Evolutionary conservation across 2,797 vertebrate genomes (phyloP).

Genomic region (Gambelia wislizenii): DNA sequence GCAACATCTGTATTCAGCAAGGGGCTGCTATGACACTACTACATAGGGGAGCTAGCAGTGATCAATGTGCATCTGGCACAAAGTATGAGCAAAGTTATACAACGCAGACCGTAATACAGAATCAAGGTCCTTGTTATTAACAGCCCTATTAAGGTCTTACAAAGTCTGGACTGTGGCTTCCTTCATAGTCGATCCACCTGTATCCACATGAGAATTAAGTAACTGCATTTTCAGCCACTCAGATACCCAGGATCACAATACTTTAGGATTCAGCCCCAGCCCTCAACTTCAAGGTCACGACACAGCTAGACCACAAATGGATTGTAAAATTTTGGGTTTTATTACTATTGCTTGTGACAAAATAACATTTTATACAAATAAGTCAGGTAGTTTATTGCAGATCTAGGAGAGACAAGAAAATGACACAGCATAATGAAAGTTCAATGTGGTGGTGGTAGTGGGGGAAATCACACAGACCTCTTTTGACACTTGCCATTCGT

Average conservation of each 20-base stretch:
- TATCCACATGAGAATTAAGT: too few species aligned
- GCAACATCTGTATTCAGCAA: too few species aligned
- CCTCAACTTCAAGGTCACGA: too few species aligned
- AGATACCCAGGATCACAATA: neutral
- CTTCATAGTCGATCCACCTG: neutral
- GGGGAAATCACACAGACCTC: slow-evolving; percentile 27
- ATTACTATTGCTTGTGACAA: slow-evolving; percentile 75
- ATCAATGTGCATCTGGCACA: too few species aligned
- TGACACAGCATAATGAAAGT: slow-evolving; percentile 34
- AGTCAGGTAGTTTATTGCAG: slow-evolving; percentile 61
- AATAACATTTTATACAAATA: slow-evolving; percentile 77
- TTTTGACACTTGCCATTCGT: slow-evolving; percentile 44
- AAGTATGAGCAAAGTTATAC: too few species aligned
- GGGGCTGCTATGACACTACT: too few species aligned
- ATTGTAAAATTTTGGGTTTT: slow-evolving; percentile 53
- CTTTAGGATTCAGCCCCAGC: too few species aligned
- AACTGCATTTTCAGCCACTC: neutral
- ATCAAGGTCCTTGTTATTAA: too few species aligned
- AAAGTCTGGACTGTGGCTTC: neutral
- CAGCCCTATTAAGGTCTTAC: too few species aligned
- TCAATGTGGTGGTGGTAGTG: slow-evolving; percentile 16
- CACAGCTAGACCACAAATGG: neutral
- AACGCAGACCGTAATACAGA: too few species aligned
- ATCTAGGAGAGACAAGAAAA: slow-evolving; percentile 55
- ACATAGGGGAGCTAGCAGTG: too few species aligned